phyloP scores from a whole-genome alignment of 2,113 vertebrate genomes.

The Prinia subflava region DNA sequence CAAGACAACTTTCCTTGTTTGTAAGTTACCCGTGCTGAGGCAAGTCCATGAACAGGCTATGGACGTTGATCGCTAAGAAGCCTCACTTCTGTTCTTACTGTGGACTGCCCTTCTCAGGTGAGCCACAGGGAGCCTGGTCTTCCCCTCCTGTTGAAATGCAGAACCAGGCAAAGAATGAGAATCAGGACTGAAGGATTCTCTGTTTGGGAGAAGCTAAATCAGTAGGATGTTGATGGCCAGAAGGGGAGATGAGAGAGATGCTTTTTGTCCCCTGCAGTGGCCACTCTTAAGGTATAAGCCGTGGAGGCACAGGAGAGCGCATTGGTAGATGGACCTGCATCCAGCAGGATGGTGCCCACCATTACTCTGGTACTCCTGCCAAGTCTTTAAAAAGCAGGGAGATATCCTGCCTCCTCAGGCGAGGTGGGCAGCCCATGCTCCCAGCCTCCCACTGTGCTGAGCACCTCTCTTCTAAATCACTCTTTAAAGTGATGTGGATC shows the following conservation, averaged over 20 bases:
- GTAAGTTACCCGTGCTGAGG: background rate
- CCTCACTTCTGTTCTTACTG: background rate
- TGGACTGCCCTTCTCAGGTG: background rate
- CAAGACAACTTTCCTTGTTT: background rate
- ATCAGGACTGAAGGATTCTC: background rate
- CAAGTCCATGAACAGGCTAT: background rate
- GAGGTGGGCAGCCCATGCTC: background rate
- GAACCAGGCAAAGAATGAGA: background rate
- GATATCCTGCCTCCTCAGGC: background rate
- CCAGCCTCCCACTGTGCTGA: rapidly evolving
- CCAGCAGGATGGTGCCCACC: background rate
- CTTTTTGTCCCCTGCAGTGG: background rate
- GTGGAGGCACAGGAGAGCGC: rapidly evolving
- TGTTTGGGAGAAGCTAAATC: background rate
- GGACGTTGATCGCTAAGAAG: background rate
- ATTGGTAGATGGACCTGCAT: rapidly evolving
- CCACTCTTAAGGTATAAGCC: too few species aligned
- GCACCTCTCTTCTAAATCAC: background rate
- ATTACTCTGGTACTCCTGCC: background rate
- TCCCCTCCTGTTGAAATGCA: background rate
- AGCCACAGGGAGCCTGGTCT: background rate
- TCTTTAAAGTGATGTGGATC: background rate
- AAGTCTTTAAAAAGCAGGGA: background rate
- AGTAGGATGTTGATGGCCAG: background rate
- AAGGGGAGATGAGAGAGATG: background rate